Conservation (phyloP, 2,797 vertebrate species). For the Carduelis carduelis region DNA sequence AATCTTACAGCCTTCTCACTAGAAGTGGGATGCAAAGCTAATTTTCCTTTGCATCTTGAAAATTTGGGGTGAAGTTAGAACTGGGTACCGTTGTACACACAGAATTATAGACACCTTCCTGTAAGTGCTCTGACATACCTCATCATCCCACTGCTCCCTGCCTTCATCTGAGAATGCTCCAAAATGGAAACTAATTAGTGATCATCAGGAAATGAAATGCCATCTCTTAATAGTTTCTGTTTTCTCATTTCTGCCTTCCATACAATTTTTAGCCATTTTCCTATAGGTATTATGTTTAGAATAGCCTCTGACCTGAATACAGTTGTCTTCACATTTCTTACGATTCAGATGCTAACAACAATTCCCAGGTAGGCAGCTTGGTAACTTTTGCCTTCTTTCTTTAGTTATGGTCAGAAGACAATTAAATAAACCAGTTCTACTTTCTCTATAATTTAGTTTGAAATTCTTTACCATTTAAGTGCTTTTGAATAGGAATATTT, state of each 20-base stretch:
- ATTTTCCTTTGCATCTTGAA: not conserved
- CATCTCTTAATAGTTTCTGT: not conserved
- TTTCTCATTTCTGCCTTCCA: not conserved
- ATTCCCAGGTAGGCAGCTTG: not conserved
- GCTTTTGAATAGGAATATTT: not conserved
- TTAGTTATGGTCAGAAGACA: not conserved
- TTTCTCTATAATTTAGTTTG: not conserved
- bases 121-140: not conserved
- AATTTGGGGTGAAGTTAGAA: not conserved
- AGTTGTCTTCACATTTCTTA: not conserved
- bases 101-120: not conserved
- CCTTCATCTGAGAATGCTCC: not conserved
- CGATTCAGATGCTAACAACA: not conserved
- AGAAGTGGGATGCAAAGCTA: not conserved
- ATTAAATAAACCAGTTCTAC: not conserved
- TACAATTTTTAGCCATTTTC: not conserved
- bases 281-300: not conserved
- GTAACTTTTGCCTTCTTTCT: not conserved
- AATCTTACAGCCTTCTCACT: not conserved
- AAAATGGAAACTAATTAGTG: not conserved
- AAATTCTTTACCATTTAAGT: not conserved
- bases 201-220: not conserved
- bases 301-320: not conserved
- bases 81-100: not conserved
- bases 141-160: not conserved